phyloP scores from a whole-genome alignment of 2,797 vertebrate species.

The Catamblyrhynchus diadema region DNA sequence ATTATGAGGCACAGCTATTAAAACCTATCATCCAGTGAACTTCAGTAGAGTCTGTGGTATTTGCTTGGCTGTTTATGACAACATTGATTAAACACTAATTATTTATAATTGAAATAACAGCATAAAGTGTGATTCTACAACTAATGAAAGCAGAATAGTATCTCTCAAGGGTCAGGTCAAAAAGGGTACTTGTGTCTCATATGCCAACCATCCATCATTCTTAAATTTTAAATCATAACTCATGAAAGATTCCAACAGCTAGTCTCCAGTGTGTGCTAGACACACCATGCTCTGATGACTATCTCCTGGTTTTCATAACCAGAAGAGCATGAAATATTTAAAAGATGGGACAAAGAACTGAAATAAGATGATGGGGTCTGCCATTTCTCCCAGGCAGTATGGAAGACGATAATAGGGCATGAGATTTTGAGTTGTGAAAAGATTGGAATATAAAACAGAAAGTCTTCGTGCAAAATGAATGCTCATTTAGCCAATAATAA shows the following conservation, averaged over 20 bases:
- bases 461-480: not conserved
- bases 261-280: not conserved
- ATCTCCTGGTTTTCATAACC: not conserved
- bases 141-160: not conserved
- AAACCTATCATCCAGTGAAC: slow-evolving; percentile 7
- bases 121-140: not conserved
- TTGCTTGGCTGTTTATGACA: not conserved
- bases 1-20: not conserved
- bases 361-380: not conserved
- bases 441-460: not conserved
- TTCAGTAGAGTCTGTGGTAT: not conserved
- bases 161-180: not conserved
- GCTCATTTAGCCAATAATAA: not conserved
- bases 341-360: not conserved
- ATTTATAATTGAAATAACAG: slow-evolving; percentile 12
- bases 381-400: not conserved
- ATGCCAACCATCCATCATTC: not conserved
- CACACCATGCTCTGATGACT: not conserved
- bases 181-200: not conserved
- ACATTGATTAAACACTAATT: slow-evolving; percentile 11
- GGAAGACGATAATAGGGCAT: not conserved
- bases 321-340: not conserved
- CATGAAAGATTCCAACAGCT: not conserved
- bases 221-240: not conserved
- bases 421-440: not conserved